A percentile compares a stretch with the other conserved stretches of the same genome.
These are phyloP conservation scores for Trochalopteron elliotii DNA, from an alignment of 2,113 vertebrate genomes.

Conservation along the genomic window DNA sequence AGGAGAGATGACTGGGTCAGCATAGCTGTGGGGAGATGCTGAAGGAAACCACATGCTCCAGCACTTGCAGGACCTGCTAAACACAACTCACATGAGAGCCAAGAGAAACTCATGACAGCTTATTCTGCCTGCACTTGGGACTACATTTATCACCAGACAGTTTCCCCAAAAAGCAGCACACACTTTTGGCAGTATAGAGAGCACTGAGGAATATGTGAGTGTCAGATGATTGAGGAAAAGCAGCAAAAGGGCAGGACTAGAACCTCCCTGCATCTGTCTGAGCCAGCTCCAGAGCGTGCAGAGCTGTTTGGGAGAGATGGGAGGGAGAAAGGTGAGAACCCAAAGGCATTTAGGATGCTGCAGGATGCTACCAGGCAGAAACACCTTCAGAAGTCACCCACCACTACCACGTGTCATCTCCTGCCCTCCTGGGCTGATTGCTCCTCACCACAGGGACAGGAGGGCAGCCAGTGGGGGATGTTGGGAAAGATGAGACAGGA, in stretches of 20 bases:
- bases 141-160: background rate
- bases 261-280: background rate
- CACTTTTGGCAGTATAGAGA: background rate
- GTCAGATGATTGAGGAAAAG: background rate
- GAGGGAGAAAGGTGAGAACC: background rate
- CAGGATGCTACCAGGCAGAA: background rate
- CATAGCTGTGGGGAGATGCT: background rate
- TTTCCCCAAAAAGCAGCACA: background rate
- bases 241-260: background rate
- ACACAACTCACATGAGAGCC: background rate
- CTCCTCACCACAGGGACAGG: background rate
- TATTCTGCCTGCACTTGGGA: background rate
- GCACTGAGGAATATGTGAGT: background rate
- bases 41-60: background rate
- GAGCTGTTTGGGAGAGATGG: background rate
- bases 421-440: background rate
- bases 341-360: background rate
- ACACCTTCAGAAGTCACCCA: background rate
- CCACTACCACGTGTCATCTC: fast-evolving
- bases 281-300: background rate
- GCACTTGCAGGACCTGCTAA: background rate
- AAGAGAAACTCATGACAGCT: background rate
- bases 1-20: background rate
- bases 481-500: no score
- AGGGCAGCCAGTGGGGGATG: background rate